phyloP scores from a whole-genome alignment of 2,113 vertebrate species.

The Orcinus orca region DNA sequence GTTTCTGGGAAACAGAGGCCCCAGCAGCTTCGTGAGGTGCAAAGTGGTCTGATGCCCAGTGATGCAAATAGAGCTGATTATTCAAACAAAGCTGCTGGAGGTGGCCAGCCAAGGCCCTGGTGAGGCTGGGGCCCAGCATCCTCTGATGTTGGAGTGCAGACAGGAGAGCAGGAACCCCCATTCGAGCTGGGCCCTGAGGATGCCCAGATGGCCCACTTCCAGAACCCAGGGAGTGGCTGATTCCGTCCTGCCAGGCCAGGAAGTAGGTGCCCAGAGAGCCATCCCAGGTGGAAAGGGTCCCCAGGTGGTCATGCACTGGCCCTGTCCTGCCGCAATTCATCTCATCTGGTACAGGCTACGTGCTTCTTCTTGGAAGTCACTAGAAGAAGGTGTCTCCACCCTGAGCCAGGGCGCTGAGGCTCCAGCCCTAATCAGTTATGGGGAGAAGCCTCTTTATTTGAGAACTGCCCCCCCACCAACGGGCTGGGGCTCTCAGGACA shows the following conservation, averaged over 20 bases:
- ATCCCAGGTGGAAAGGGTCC: background rate
- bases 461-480: background rate
- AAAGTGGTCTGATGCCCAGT: background rate
- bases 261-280: background rate
- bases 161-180: background rate
- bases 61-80: background rate
- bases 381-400: background rate
- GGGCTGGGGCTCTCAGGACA: background rate
- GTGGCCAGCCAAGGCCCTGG: background rate
- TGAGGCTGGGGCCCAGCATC: background rate
- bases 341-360: background rate
- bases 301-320: background rate
- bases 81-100: background rate
- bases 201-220: background rate
- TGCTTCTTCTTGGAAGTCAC: background rate
- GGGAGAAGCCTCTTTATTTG: background rate
- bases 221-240: no score
- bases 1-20: conserved; percentile 31
- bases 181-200: background rate
- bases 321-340: no score
- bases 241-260: rapidly evolving
- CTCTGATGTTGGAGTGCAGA: background rate
- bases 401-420: background rate
- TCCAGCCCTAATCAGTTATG: background rate
- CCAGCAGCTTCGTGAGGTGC: background rate